Evolutionary conservation across 1,140 invertebrate genomes (phyloP).

Genomic region (Drosophila gunungcola): DNA sequence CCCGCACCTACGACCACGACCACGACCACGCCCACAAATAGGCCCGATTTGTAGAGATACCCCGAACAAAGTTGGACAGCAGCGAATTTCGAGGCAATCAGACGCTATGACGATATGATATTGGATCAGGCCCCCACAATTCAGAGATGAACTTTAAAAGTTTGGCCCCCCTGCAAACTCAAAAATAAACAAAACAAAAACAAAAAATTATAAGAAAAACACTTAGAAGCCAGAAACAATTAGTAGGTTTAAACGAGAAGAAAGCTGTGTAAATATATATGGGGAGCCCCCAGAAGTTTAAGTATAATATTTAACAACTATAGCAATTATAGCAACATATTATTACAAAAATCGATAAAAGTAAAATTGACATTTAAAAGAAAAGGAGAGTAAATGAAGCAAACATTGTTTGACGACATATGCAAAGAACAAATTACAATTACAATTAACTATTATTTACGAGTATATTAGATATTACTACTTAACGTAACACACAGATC

Average conservation of each 20-base stretch:
- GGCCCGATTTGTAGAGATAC: background rate
- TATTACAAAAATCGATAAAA: slow-evolving; percentile 63
- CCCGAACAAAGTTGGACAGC: background rate
- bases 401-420: slow-evolving; percentile 20
- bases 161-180: slow-evolving; percentile 44
- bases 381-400: slow-evolving; percentile 37
- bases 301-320: slow-evolving; percentile 74
- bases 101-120: slow-evolving; percentile 13
- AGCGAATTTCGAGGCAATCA: slow-evolving; percentile 4
- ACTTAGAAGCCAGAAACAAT: slow-evolving; percentile 48
- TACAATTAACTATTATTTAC: slow-evolving; percentile 62
- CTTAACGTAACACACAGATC: slow-evolving; percentile 15
- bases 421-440: slow-evolving; percentile 49
- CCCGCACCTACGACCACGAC: slow-evolving; percentile 8
- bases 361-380: slow-evolving; percentile 61
- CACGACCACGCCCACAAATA: slow-evolving; percentile 1
- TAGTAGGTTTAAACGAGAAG: slow-evolving; percentile 47
- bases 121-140: slow-evolving; percentile 25
- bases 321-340: slow-evolving; percentile 78
- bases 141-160: slow-evolving; percentile 55
- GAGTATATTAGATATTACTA: slow-evolving; percentile 45
- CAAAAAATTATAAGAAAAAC: background rate
- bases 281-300: slow-evolving; percentile 42
- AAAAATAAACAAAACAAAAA: slow-evolving; percentile 5
- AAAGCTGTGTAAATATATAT: slow-evolving; percentile 37